These are phyloP conservation scores for Coendou prehensilis DNA, from an alignment of 2,797 vertebrate species.

Conservation along the genomic window DNA sequence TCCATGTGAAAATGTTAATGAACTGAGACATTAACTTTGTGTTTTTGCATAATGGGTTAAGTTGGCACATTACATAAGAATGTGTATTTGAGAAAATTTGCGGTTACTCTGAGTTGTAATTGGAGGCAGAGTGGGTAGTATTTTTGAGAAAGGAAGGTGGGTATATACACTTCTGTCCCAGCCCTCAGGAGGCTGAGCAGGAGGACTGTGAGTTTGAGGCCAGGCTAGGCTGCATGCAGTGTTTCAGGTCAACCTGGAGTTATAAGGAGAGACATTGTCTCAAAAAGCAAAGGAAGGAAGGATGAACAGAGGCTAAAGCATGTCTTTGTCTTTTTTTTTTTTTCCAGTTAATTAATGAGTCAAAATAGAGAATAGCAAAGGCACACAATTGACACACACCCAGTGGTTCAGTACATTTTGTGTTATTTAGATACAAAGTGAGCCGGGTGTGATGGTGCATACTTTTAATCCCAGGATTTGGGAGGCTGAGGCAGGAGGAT, in stretches of 20 bases:
- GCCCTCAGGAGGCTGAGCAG: not conserved
- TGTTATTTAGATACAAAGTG: not conserved
- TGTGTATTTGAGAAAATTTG: conserved; percentile 3
- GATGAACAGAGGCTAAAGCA: not conserved
- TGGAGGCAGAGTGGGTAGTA: not conserved
- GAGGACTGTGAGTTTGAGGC: not conserved
- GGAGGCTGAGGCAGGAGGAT: not conserved
- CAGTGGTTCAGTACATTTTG: not conserved
- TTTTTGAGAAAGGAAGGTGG: conserved; percentile 7
- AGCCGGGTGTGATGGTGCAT: not conserved
- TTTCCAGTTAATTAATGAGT: not conserved
- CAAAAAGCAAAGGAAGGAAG: not conserved
- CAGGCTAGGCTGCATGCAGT: not conserved
- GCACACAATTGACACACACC: not conserved
- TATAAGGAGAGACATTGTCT: not conserved
- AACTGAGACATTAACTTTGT: not conserved
- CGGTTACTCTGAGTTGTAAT: not conserved
- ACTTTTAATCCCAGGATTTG: not conserved
- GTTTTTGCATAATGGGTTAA: conserved; percentile 4
- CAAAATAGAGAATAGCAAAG: not conserved
- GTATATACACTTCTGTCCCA: not conserved
- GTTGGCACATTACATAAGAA: conserved; percentile 20
- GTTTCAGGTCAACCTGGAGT: not conserved
- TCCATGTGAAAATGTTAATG: conserved; percentile 5
- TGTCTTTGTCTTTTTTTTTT: not conserved